Evolutionary conservation across 2,113 vertebrate species (phyloP).

Genomic region (Ceyx margarethae): DNA sequence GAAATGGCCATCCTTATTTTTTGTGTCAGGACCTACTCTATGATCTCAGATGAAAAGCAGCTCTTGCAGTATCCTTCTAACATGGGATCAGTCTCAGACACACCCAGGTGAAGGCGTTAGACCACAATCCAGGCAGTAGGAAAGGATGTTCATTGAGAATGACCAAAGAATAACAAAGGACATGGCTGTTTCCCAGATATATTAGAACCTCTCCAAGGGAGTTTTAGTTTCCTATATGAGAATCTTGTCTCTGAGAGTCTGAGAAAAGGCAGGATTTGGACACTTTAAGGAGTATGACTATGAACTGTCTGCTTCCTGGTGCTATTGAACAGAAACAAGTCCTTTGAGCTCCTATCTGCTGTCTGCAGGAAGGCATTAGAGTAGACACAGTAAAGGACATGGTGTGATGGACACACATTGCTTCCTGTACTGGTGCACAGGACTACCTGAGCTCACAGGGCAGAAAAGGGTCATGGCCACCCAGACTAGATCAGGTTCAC

Average conservation of each 20-base stretch:
- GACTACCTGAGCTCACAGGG: background rate
- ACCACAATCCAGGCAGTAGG: background rate
- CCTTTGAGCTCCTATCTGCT: background rate
- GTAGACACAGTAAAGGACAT: background rate
- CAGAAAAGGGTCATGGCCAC: background rate
- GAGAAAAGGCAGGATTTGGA: background rate
- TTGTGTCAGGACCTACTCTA: background rate
- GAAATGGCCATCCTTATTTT: background rate
- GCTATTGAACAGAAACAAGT: background rate
- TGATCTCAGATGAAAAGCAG: background rate
- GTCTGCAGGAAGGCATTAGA: background rate
- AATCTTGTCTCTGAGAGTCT: background rate
- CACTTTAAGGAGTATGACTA: background rate
- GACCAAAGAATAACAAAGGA: background rate
- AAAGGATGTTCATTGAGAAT: background rate
- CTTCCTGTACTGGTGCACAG: background rate
- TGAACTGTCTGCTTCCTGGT: background rate
- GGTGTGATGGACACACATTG: background rate
- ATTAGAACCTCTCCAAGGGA: background rate
- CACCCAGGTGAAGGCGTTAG: background rate
- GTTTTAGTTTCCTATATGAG: background rate
- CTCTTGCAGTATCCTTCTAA: background rate
- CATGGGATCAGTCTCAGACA: background rate
- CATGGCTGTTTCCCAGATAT: background rate
- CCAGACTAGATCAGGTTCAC: background rate